Base-by-base conservation (phyloP, 1,140 invertebrate species). In the Adoxophyes honmai region DNA sequence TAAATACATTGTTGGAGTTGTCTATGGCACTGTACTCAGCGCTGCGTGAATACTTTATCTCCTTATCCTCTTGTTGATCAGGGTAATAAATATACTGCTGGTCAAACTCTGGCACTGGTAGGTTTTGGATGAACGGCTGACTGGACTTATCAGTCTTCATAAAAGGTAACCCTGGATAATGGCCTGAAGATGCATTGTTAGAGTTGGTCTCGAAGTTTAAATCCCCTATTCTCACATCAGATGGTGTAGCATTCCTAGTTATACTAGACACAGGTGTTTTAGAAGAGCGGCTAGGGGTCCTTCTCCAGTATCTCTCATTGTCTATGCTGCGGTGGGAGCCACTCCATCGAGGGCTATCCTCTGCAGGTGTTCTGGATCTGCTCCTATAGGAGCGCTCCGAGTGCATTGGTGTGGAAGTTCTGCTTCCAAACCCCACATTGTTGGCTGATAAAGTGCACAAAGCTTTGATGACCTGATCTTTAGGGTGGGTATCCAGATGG, bases 401-500 rank as follows among this genome's bases (percentile, higher is more conserved):
- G 42, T 79, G 71, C 48, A 72, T 51, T 8, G 86, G 85, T 10
- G 86, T 88, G 13, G 81, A 62, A 63, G 84, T 82, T 59, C 86
- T 75, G 55, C 83, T 88, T 10, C 70, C 69, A 76, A 69, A 82
- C 51, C 51, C 71, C 33, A 59, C 33, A 35, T 36, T 72, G 56
- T 78, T 86, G 34, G 75, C 68, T 64, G 87, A 79, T 18, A 88
- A 58, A 60, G 36, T 73, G 66, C 89, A 90, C 39, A 96, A 85
- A n/a, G 95, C 95, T 73, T 94, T 94, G 62, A 96, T 96, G 18
- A 96, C 94, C 79, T 95, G 94, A 73, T 96, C 95, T 78, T 96
- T 96, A 15, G 95, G 95, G 90, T 96, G 95, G 5, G 94, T 96
- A 71, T 95, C 92, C 75, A 96, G 90, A 83, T 96, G 95, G 60